Conservation (phyloP, 2,797 vertebrate species). For the Sebastes kiyomatsui region DNA sequence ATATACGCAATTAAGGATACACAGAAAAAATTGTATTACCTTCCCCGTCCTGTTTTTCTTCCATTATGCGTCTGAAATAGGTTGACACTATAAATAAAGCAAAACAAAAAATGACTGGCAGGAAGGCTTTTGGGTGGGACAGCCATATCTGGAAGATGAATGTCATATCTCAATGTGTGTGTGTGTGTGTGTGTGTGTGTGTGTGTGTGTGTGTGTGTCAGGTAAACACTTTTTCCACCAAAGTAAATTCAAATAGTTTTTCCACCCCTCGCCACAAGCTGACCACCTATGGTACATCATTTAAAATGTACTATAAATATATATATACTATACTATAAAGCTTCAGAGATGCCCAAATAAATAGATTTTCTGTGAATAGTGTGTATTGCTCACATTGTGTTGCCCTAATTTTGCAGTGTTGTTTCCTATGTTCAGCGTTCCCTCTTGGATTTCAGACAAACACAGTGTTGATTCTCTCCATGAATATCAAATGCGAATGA, state of each 20-base stretch:
- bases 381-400: conserved; percentile 17
- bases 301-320: not conserved
- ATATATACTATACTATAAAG: not conserved
- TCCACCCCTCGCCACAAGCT: not conserved
- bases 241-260: not conserved
- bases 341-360: conserved; percentile 11
- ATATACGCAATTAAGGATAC: not conserved
- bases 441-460: conserved; percentile 52
- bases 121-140: not conserved
- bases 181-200: not conserved
- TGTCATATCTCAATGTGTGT: not conserved
- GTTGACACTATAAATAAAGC: not conserved
- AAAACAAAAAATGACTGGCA: not conserved
- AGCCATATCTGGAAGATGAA: not conserved
- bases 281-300: not conserved
- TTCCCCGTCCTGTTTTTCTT: not conserved
- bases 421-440: conserved; percentile 41
- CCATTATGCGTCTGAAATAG: not conserved
- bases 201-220: not conserved
- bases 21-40: not conserved
- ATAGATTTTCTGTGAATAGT: conserved; percentile 18
- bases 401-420: conserved; percentile 61
- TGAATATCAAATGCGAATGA: conserved; percentile 66
- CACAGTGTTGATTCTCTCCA: conserved; percentile 45
- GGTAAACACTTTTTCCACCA: not conserved